Base-by-base conservation (phyloP, 2,888 invertebrate species). In the Heliconius hortense region DNA sequence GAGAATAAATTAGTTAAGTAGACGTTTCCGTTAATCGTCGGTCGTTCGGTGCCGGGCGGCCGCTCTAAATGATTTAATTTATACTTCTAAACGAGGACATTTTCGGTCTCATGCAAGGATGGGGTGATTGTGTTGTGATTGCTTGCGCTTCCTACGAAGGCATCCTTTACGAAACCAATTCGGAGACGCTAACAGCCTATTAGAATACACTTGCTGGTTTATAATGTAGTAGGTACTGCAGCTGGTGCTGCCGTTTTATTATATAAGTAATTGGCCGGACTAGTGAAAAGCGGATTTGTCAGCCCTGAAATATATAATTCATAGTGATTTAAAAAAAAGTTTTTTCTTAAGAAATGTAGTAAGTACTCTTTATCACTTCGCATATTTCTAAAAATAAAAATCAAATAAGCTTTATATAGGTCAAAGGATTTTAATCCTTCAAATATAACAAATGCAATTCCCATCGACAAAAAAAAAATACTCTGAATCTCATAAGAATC, bases 1-100 rank as follows among this genome's bases (percentile, higher is more conserved):
- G 91, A 90, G 91, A 88, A 90, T 94, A 94, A 94, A 94, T 94
- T 94, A 94, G 93, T 94, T 94, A 94, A 94, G 94, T 94, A 94
- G 94, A 91, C 90, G 92, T 92, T 94, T 94, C 94, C 94, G 94
- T 91, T 94, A 94, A 94, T 94, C 94, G 94, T 89, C 92, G 88
- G 90, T 88, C 89, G 89, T 88, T 87, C 89, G 89, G 89, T 90
- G 90, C 87, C 90, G 90, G 90, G 88, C 88, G 92, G 86, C 84
- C 89, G 91, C 84, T 91, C 90, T 93, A 94, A 94, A 94, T 94
- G 94, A 94, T 94, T 94, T 94, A 94, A 94, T 94, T 94, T 94
- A 94, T 94, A 94, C 93, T 92, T 94, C 93, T 91, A 89, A 91
- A 88, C 92, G 93, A 93, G 94, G 93, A 92, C 93, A 91, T 88